Evolutionary conservation across 2,797 vertebrate genomes (phyloP).

Genomic region (Sciurus vulgaris): DNA sequence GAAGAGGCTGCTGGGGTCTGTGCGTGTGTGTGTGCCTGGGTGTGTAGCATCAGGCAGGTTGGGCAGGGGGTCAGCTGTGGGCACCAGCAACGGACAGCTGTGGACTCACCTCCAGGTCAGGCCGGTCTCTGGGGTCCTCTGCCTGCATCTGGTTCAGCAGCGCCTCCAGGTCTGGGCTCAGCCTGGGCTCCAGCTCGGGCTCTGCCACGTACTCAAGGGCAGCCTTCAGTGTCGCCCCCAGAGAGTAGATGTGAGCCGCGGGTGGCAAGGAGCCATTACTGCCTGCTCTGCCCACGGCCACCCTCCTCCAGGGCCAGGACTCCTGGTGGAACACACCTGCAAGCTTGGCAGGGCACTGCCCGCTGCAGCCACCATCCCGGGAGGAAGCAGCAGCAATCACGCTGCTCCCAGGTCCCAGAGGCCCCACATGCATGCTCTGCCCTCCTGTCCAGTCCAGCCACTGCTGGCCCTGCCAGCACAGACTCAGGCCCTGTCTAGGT

Average conservation of each 20-base stretch:
- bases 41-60: fast-evolving
- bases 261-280: not conserved
- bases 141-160: constrained; percentile 96
- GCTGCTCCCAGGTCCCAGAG: not conserved
- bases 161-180: constrained; percentile 91
- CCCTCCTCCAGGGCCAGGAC: not conserved
- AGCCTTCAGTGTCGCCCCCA: constrained; percentile 95
- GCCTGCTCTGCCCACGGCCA: not conserved
- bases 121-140: constrained; percentile 92
- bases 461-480: too few relatives aligned
- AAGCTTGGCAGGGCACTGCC: not conserved
- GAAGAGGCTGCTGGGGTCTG: fast-evolving
- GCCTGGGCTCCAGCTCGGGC: constrained; percentile 91
- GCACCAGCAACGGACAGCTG: too few relatives aligned
- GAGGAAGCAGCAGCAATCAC: not conserved
- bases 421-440: not conserved
- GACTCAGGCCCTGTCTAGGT: not conserved
- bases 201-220: constrained; percentile 93
- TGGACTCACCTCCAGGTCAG: constrained; percentile 91
- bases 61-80: too few relatives aligned
- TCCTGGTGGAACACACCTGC: too few relatives aligned
- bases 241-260: constrained; percentile 95
- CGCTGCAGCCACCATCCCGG: too few relatives aligned
- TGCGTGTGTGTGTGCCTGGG: fast-evolving
- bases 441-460: not conserved